A percentile compares a stretch with the other conserved stretches of the same genome.
Conservation (phyloP, 2,888 invertebrate species). For the Macaria notata region DNA sequence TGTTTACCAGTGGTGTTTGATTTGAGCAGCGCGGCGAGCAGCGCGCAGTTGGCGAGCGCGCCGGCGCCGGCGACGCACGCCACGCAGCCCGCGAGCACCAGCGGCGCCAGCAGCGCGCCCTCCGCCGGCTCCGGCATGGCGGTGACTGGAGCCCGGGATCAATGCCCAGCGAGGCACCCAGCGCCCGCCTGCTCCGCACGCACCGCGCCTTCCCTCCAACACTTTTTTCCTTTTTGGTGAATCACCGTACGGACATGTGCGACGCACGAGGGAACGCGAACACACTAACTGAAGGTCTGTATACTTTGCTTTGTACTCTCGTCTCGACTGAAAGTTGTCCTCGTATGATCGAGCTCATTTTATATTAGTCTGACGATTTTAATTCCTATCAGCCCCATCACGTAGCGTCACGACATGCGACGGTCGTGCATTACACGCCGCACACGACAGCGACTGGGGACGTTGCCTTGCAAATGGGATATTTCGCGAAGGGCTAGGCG, state of each 20-base stretch:
- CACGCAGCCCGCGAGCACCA: slow-evolving; percentile 57
- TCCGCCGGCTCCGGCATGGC: slow-evolving; percentile 65
- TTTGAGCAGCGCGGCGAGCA: slow-evolving; percentile 67
- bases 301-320: slow-evolving; percentile 28
- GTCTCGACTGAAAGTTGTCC: slow-evolving; percentile 25
- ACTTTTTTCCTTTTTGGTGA: slow-evolving; percentile 69
- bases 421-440: slow-evolving; percentile 4
- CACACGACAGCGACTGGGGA: neutral
- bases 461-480: slow-evolving; percentile 3
- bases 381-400: neutral
- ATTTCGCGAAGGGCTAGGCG: slow-evolving; percentile 14
- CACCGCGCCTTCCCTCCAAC: slow-evolving; percentile 48
- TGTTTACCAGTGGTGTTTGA: slow-evolving; percentile 72
- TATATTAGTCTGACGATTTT: too few species aligned
- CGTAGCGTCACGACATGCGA: slow-evolving; percentile 2
- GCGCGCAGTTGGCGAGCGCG: slow-evolving; percentile 68
- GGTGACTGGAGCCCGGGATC: slow-evolving; percentile 73
- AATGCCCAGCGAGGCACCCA: slow-evolving; percentile 73
- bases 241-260: slow-evolving; percentile 71
- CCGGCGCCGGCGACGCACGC: slow-evolving; percentile 72
- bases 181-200: slow-evolving; percentile 55
- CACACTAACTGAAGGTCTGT: slow-evolving; percentile 40
- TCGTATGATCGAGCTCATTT: too few species aligned
- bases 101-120: slow-evolving; percentile 64
- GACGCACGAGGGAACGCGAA: slow-evolving; percentile 53